Base-by-base conservation (phyloP, 2,113 vertebrate species). In the Balaeniceps rex region DNA sequence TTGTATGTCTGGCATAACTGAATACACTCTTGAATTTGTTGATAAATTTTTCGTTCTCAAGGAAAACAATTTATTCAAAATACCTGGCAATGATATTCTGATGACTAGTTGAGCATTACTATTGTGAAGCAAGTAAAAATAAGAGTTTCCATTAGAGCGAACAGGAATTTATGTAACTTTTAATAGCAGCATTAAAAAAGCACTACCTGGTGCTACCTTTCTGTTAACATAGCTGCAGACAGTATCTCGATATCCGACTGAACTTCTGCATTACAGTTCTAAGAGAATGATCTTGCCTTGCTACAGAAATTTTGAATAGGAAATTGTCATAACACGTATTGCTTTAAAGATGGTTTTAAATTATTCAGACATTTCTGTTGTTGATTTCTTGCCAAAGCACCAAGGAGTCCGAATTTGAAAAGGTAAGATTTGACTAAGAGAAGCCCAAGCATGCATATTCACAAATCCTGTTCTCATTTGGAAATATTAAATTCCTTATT, bases 21-120 rank as follows among this genome's bases (percentile, higher is more conserved):
- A 98, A 96, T 91, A 97, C 87, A 97, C 17, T 76, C 94, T 93
- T 94, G 77, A 97, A 97, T 96, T 97, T 98, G 97, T 97, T 95
- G 79, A 86, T 81, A 97, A 88, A 46, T 72, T 72, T 93, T 94
- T 89, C 36, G 2, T 91, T 91, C 88, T 83, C 44, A 96, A 94
- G 95, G 94, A 97, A 98, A 97, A 96, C 87, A 96, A 90, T 88
- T 75, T 64, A 97, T 94, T 97, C 96, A 97, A 96, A 98, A 94
- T 98, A 96, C 89, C 94, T 96, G 97, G 90, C 94, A 97, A 83
- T 77, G 74, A 88, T 84, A 97, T 89, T 96, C 96, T 97, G 96
- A 90, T 94, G 86, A 93, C 22, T 92, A 87, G 83, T 93, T 82
- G 28, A 97, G 94, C 90, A 96, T 88, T 94, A 87, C 69, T 93